A percentile compares a stretch with the other conserved stretches of the same genome.
phyloP scores from a whole-genome alignment of 2,888 invertebrate species.

The Callinectes sapidus region DNA sequence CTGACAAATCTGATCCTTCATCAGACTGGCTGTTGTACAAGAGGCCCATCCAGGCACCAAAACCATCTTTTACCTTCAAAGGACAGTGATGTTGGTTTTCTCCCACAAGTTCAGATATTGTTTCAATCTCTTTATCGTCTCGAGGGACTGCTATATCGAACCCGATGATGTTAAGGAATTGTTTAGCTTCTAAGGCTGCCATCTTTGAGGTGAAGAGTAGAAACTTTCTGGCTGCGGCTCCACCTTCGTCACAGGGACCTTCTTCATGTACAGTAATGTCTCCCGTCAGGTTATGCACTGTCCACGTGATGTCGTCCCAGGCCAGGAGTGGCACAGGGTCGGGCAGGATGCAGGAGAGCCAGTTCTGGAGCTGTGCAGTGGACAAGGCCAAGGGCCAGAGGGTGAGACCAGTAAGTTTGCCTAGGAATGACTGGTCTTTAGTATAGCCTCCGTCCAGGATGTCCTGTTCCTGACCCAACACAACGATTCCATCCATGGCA shows the following conservation, averaged over 20 bases:
- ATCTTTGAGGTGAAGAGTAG: conserved; percentile 40
- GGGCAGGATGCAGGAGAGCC: conserved; percentile 36
- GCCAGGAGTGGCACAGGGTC: not conserved
- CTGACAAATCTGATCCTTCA: not conserved
- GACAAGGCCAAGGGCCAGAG: conserved; percentile 33
- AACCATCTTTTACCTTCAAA: not conserved
- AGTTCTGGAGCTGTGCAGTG: not conserved
- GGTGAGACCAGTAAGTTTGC: conserved; percentile 50
- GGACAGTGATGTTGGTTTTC: not conserved
- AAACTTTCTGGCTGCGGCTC: not conserved
- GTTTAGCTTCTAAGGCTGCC: conserved; percentile 14
- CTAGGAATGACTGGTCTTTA: conserved; percentile 45
- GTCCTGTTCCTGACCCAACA: conserved; percentile 56
- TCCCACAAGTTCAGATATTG: conserved; percentile 6
- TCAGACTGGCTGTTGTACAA: conserved; percentile 4
- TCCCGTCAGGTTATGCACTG: conserved; percentile 36
- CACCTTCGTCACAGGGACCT: conserved; percentile 13
- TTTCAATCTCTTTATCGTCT: conserved; percentile 23
- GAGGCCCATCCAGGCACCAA: conserved; percentile 42
- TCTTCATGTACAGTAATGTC: not conserved
- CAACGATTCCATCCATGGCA: conserved; percentile 23
- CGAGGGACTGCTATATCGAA: conserved; percentile 29
- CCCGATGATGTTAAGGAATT: conserved; percentile 3
- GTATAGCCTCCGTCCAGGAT: conserved; percentile 45
- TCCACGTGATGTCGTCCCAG: conserved; percentile 24